A percentile compares a stretch with the other conserved stretches of the same genome.
These are phyloP conservation scores for Helogale parvula DNA, from an alignment of 2,113 vertebrate genomes.

Conservation along the genomic window DNA sequence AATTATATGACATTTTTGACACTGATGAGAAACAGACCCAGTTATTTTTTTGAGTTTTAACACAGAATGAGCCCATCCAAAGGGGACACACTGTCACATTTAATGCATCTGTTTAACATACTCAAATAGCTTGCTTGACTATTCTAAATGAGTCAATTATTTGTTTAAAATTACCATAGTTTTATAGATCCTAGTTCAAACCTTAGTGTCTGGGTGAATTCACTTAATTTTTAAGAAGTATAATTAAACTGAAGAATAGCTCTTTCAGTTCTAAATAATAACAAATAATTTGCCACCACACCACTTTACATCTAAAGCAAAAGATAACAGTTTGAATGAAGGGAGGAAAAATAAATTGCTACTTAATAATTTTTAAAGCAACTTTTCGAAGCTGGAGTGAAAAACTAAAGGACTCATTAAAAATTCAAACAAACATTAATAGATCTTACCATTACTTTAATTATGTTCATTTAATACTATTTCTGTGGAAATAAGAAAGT, in stretches of 20 bases:
- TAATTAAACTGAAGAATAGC: conserved; percentile 15
- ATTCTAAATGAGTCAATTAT: conserved; percentile 66
- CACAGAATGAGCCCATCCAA: conserved; percentile 52
- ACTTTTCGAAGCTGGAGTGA: not conserved
- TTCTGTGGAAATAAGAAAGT: not conserved
- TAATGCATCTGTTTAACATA: conserved; percentile 70
- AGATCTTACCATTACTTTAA: not conserved
- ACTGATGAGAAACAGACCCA: conserved; percentile 72
- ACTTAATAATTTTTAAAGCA: not conserved
- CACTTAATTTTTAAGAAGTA: conserved; percentile 35
- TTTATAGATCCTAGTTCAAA: conserved; percentile 47
- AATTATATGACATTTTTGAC: conserved; percentile 68
- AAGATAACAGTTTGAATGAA: not conserved
- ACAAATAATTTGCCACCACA: not conserved
- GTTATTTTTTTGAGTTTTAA: conserved; percentile 51
- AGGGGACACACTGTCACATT: conserved; percentile 48
- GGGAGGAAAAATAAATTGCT: not conserved
- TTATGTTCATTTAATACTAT: not conserved
- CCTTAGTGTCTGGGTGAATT: conserved; percentile 43
- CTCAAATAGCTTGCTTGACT: conserved; percentile 31
- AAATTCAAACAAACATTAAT: not conserved
- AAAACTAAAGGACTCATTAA: not conserved
- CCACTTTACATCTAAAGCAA: not conserved
- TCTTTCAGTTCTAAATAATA: conserved; percentile 26
- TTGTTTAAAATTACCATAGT: conserved; percentile 38